These are phyloP conservation scores for Anarrhichthys ocellatus DNA, from an alignment of 2,113 vertebrate genomes.

Conservation along the genomic window DNA sequence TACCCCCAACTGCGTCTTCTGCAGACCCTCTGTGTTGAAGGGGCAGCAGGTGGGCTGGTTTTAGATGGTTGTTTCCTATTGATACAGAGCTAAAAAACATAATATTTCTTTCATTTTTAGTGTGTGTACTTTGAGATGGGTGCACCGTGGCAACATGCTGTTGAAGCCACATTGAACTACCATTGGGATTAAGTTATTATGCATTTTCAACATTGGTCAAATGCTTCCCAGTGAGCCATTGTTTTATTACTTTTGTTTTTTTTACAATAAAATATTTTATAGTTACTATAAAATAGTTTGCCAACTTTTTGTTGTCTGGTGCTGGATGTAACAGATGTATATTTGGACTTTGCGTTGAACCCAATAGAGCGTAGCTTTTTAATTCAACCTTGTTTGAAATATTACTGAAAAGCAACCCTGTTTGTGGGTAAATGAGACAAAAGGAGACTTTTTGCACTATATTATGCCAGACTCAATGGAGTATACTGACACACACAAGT, in stretches of 20 bases:
- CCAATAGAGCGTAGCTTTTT: neutral
- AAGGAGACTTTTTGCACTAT: neutral
- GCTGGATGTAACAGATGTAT: neutral
- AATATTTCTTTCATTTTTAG: slow-evolving; percentile 28
- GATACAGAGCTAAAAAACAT: slow-evolving; percentile 14
- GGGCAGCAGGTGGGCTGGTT: slow-evolving; percentile 75
- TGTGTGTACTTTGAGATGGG: neutral
- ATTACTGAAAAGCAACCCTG: neutral
- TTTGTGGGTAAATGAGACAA: neutral
- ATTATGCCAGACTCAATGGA: neutral
- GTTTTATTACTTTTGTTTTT: neutral
- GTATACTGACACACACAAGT: slow-evolving; percentile 1
- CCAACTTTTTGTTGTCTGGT: neutral
- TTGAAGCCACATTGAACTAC: neutral
- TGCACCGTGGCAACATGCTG: neutral
- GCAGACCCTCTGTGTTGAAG: slow-evolving; percentile 57
- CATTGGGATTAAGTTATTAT: neutral
- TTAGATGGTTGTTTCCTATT: slow-evolving; percentile 42
- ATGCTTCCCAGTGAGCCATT: neutral
- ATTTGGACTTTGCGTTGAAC: neutral
- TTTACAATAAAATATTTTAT: neutral
- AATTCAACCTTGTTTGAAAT: neutral
- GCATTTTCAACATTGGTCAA: neutral
- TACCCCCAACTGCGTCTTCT: slow-evolving; percentile 72
- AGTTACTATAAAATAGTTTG: neutral